phyloP scores from a whole-genome alignment of 2,888 invertebrate genomes.

The Melolontha melolontha region DNA sequence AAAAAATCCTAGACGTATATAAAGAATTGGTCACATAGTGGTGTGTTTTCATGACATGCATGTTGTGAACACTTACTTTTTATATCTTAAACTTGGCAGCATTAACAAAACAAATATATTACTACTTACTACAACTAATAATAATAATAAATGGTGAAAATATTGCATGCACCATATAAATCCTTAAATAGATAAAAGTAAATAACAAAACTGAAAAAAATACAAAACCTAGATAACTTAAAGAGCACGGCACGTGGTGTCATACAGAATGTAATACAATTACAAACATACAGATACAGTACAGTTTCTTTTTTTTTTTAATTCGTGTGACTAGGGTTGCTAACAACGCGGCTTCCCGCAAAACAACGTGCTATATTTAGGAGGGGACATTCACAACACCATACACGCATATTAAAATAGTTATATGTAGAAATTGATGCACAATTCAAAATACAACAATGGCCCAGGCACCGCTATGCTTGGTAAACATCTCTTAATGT shows the following conservation, averaged over 20 bases:
- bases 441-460: conserved; percentile 63
- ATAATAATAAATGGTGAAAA: conserved; percentile 57
- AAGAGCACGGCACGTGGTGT: conserved; percentile 62
- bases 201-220: conserved; percentile 60
- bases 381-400: conserved; percentile 65
- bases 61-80: conserved; percentile 44
- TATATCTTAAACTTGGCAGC: conserved; percentile 68
- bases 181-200: conserved; percentile 56
- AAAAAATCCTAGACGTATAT: conserved; percentile 47
- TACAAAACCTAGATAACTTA: conserved; percentile 54
- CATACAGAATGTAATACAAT: conserved; percentile 56
- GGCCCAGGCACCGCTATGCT: conserved; percentile 63
- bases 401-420: conserved; percentile 67
- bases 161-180: conserved; percentile 65
- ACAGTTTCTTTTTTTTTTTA: conserved; percentile 51
- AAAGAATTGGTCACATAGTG: conserved; percentile 47
- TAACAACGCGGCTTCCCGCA: conserved; percentile 66
- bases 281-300: conserved; percentile 54
- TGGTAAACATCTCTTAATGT: conserved; percentile 62
- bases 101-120: conserved; percentile 65
- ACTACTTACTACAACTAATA: conserved; percentile 64
- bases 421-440: conserved; percentile 62
- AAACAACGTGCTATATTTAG: conserved; percentile 64
- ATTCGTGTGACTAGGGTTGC: conserved; percentile 65
- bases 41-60: conserved; percentile 46